Conservation (phyloP, 30 jellyfish, hydroid and myxozoan genomes). For the Mastigias papua region DNA sequence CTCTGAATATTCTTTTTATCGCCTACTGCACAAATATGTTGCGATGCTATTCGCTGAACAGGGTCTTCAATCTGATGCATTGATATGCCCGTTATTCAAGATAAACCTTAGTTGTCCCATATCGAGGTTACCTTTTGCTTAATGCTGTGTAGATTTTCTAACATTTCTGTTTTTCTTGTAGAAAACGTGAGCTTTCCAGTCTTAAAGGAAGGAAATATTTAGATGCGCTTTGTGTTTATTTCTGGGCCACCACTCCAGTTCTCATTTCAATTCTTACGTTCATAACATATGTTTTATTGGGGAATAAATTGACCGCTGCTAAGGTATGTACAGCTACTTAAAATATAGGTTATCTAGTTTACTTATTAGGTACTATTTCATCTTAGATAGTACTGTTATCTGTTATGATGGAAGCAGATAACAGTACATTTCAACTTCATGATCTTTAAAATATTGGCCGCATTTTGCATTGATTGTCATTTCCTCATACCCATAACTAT, state of each 20-base stretch:
- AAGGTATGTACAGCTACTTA: slow-evolving; percentile 63
- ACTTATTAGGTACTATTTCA: too few relatives aligned
- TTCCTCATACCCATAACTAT: too few relatives aligned
- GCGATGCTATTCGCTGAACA: too few relatives aligned
- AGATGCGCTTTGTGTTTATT: slow-evolving; percentile 98
- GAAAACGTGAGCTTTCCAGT: slow-evolving; percentile 80
- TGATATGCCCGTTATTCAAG: background rate
- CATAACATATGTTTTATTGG: slow-evolving; percentile 83
- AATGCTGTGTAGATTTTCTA: background rate
- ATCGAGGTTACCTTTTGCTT: background rate
- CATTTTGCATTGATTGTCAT: too few relatives aligned
- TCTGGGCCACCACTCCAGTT: slow-evolving; percentile 99
- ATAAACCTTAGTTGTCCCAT: background rate
- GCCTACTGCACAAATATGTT: too few relatives aligned
- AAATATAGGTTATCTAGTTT: background rate
- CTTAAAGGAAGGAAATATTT: slow-evolving; percentile 91
- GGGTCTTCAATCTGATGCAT: too few relatives aligned
- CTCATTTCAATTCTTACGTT: slow-evolving; percentile 91
- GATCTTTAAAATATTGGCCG: too few relatives aligned
- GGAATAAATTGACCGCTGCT: slow-evolving; percentile 92
- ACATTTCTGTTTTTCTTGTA: slow-evolving; percentile 22
- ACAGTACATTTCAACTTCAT: too few relatives aligned
- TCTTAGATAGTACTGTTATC: too few relatives aligned
- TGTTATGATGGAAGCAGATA: too few relatives aligned
- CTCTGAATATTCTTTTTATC: too few relatives aligned